These are phyloP conservation scores for Rousettus leschenaultii DNA, from an alignment of 2,113 vertebrate genomes.

Conservation along the genomic window DNA sequence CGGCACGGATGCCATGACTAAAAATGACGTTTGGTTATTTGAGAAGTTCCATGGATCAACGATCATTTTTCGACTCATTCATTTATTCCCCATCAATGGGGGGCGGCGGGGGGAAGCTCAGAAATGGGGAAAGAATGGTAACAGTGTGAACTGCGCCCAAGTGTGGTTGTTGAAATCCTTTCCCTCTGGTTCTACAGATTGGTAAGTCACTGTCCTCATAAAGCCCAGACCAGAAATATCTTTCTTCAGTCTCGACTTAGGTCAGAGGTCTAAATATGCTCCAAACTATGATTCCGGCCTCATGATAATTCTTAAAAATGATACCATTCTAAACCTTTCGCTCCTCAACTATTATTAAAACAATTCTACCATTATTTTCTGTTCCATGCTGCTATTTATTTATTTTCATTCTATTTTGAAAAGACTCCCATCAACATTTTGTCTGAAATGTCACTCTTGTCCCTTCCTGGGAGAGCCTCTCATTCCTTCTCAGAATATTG, in stretches of 20 bases:
- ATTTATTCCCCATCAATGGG: not conserved
- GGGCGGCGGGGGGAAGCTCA: fast-evolving
- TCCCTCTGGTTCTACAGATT: not conserved
- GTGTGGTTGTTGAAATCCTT: not conserved
- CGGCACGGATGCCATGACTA: too few relatives aligned
- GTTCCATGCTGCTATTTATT: not conserved
- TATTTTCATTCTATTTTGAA: not conserved
- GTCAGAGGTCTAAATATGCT: not conserved
- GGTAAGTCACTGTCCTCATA: not conserved
- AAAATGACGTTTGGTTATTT: not conserved
- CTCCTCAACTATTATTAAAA: not conserved
- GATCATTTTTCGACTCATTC: not conserved
- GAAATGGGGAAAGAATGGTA: not conserved
- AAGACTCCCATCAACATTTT: not conserved
- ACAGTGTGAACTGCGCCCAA: not conserved
- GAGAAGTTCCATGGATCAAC: not conserved
- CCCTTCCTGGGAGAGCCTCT: not conserved
- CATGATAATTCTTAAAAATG: not conserved
- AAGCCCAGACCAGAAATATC: not conserved
- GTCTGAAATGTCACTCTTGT: not conserved
- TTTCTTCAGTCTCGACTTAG: not conserved
- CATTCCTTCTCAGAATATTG: not conserved
- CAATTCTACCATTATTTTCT: not conserved
- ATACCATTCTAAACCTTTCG: not conserved
- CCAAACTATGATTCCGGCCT: not conserved